Evolutionary conservation across 2,888 invertebrate species (phyloP), one percentile per base, ranked within the genome.

Genomic region (Pilophorus perplexus): DNA sequence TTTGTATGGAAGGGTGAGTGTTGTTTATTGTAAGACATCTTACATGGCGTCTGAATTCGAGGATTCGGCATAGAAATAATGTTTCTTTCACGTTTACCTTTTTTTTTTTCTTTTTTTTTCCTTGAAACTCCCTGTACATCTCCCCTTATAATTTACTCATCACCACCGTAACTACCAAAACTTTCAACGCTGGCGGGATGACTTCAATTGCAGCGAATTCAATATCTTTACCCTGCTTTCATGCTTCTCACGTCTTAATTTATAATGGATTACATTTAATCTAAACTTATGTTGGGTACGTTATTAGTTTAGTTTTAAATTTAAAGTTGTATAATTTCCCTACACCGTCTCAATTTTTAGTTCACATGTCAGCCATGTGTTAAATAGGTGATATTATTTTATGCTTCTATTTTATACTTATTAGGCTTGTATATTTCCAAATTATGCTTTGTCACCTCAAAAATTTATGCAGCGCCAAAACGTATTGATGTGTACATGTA

Each of bases 301-400:
- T 50, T 22, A 48, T 64, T 64, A 64, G 64, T 38, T 64, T 28
- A 52, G 52, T 64, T 52, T 25, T 28, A 52, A 16, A n/a, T 44
- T 27, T 25, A 52, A 52, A 64, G 64, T 64, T 64, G 52, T 64
- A 52, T 64, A 50, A 64, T 64, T 64, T 64, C 64, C 64, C 64
- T 64, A 64, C 64, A 64, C 64, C 38, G 64, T 37, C 23, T 64
- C 64, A 64, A 64, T 64, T 64, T 64, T 64, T 64, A 64, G 64
- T 64, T 64, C 40, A 27, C 52, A 64, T 52, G 52, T 52, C 25
- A 12, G 27, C 25, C 20, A 52, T 52, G 50, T 64, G 62, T 48
- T n/a, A 27, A 59, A 37, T 62, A 62, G 62, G 62, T 46, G 46
- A 46, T 62, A 48, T 62, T 46, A 27, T 62, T 62, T 62, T 62